Conservation (phyloP, 23 tunicate genomes). For the Halocynthia roretzi region DNA sequence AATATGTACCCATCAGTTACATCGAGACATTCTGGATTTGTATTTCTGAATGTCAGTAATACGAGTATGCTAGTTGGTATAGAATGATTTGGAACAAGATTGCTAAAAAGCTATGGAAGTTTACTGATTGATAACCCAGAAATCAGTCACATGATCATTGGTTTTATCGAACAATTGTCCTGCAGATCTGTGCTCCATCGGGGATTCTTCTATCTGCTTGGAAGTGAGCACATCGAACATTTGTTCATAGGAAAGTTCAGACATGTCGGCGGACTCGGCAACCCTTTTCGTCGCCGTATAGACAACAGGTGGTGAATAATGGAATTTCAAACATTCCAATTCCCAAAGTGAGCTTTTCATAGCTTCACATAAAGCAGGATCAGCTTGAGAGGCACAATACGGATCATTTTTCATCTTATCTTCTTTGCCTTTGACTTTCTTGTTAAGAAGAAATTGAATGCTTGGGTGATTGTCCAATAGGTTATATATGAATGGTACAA, state of each 20-base stretch:
- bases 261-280: slow-evolving; percentile 21
- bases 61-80: too few species aligned
- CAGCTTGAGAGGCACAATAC: slow-evolving; percentile 30
- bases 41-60: too few species aligned
- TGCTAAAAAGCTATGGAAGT: too few species aligned
- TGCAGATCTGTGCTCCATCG: slow-evolving; percentile 50
- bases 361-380: slow-evolving; percentile 55
- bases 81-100: too few species aligned
- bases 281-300: slow-evolving; percentile 18
- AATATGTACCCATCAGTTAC: too few species aligned
- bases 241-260: slow-evolving; percentile 27
- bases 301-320: slow-evolving; percentile 44
- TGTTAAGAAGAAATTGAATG: slow-evolving; percentile 30
- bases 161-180: slow-evolving; percentile 24
- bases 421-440: not conserved
- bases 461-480: slow-evolving; percentile 45
- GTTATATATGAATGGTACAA: slow-evolving; percentile 32
- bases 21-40: too few species aligned
- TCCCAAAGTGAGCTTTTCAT: slow-evolving; percentile 83
- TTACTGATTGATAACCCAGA: slow-evolving; percentile 20
- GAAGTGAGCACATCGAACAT: slow-evolving; percentile 31
- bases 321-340: slow-evolving; percentile 12
- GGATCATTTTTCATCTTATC: slow-evolving; percentile 31
- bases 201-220: slow-evolving; percentile 24
- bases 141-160: slow-evolving; percentile 37